Evolutionary conservation across 2,113 vertebrate species (phyloP).

Genomic region (Lophura nycthemera): DNA sequence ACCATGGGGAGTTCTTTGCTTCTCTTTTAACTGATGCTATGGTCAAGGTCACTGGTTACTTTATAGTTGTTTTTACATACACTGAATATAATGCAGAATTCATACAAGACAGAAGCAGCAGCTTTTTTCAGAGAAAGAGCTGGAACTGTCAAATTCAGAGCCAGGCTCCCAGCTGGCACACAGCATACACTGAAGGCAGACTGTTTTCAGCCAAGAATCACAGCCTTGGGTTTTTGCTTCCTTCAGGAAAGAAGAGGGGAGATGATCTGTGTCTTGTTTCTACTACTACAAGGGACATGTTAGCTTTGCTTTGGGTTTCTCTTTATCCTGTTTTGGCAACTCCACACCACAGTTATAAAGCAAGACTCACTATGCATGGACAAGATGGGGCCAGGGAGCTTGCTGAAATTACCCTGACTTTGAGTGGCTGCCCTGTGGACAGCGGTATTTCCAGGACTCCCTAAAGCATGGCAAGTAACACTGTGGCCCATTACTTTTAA

Average conservation of each 20-base stretch:
- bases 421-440: not conserved
- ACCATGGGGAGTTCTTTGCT: not conserved
- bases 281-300: not conserved
- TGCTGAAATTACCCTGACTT: not conserved
- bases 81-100: not conserved
- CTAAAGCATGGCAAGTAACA: not conserved
- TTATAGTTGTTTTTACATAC: not conserved
- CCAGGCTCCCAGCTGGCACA: not conserved
- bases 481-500: not conserved
- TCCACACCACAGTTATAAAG: not conserved
- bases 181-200: rapidly evolving
- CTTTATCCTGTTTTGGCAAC: not conserved
- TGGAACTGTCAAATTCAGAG: not conserved
- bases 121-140: not conserved
- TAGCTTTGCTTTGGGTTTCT: not conserved
- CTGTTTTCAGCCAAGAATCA: not conserved
- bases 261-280: not conserved
- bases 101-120: not conserved
- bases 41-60: not conserved
- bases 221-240: not conserved
- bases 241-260: not conserved
- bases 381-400: not conserved
- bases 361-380: not conserved
- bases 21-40: not conserved
- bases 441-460: not conserved